Conservation (phyloP, 2,888 invertebrate genomes). For the Sinohyriopsis cumingii region DNA sequence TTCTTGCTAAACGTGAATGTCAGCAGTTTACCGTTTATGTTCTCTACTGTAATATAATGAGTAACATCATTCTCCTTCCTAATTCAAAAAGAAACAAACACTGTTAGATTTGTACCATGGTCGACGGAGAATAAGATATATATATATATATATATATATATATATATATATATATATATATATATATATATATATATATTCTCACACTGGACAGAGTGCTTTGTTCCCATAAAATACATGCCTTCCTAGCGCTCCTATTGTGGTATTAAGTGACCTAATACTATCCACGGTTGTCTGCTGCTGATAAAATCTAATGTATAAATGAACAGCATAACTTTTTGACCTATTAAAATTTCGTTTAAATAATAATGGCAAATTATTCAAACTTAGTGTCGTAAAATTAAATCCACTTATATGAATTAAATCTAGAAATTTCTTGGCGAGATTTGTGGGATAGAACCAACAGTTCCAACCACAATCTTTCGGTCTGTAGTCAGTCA, state of each 20-base stretch:
- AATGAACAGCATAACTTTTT: conserved; percentile 33
- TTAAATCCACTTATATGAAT: conserved; percentile 35
- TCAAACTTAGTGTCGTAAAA: conserved; percentile 33
- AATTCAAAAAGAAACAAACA: too few relatives aligned
- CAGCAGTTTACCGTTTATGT: too few relatives aligned
- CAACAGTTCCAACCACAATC: conserved; percentile 26
- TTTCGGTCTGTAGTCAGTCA: conserved; percentile 14
- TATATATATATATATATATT: background rate
- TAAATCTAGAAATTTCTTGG: conserved; percentile 20
- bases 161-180: too few relatives aligned
- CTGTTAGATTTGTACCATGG: too few relatives aligned
- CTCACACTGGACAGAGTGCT: conserved; percentile 19
- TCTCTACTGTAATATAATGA: too few relatives aligned
- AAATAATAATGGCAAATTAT: conserved; percentile 20
- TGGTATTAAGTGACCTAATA: conserved; percentile 33
- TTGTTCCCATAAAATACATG: conserved; percentile 33
- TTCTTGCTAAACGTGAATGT: too few relatives aligned
- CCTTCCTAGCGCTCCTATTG: conserved; percentile 28
- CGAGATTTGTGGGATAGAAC: conserved; percentile 21
- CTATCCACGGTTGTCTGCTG: conserved; percentile 12
- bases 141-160: too few relatives aligned
- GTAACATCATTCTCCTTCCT: too few relatives aligned
- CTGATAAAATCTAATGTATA: conserved; percentile 26
- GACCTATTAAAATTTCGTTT: conserved; percentile 29
- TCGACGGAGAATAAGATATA: too few relatives aligned